phyloP scores from a whole-genome alignment of 2,888 invertebrate genomes.

The Buathra laborator region DNA sequence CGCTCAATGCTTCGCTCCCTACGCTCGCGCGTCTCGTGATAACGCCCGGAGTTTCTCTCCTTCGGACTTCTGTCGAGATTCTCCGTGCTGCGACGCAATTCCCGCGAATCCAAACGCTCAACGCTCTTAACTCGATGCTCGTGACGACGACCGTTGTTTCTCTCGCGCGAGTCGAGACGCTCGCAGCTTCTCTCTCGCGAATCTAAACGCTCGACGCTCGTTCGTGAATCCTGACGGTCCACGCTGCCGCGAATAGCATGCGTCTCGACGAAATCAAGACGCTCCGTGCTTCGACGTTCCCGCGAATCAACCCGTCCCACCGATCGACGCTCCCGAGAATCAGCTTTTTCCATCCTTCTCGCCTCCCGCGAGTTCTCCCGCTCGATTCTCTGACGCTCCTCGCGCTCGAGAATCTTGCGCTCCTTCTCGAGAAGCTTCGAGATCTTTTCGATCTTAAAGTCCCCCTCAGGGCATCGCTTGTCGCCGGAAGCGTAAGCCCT shows the following conservation, averaged over 20 bases:
- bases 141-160: constrained; percentile 66
- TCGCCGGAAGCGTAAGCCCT: constrained; percentile 77
- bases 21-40: constrained; percentile 68
- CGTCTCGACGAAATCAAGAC: constrained; percentile 72
- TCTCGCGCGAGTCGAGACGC: constrained; percentile 74
- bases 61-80: constrained; percentile 74
- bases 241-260: constrained; percentile 70
- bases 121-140: constrained; percentile 77
- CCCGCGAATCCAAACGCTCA: constrained; percentile 79
- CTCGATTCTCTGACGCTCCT: constrained; percentile 79
- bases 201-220: constrained; percentile 81
- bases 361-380: constrained; percentile 78
- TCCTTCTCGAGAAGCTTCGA: constrained; percentile 79
- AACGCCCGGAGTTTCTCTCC: constrained; percentile 65
- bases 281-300: constrained; percentile 74
- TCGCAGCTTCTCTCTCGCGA: constrained; percentile 77
- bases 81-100: constrained; percentile 77
- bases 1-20: constrained; percentile 78
- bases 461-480: constrained; percentile 76
- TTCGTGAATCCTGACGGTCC: constrained; percentile 76
- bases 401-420: constrained; percentile 75
- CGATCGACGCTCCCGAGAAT: constrained; percentile 77
- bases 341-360: constrained; percentile 74
- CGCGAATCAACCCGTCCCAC: constrained; percentile 78
- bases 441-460: constrained; percentile 75